phyloP scores from a whole-genome alignment of 1,140 invertebrate species.

The Helicoverpa zea region DNA sequence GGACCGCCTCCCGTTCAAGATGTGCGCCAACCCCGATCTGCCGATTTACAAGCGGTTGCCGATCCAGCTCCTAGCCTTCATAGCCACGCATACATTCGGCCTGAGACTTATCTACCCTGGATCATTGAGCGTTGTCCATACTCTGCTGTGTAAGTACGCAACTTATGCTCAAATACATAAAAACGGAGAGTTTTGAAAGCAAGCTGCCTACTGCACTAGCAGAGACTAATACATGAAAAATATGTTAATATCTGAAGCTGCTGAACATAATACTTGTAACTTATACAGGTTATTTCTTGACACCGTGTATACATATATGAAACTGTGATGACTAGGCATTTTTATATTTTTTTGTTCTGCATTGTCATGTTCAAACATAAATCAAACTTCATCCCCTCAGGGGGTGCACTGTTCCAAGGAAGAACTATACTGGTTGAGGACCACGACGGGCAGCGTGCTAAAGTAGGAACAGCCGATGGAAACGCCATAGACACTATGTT shows the following conservation, averaged over 20 bases:
- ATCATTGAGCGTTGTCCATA: slow-evolving; percentile 87
- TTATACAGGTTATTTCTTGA: too few relatives aligned
- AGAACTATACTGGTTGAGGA: slow-evolving; percentile 92
- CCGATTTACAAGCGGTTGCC: slow-evolving; percentile 84
- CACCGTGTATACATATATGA: too few relatives aligned
- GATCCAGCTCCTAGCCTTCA: slow-evolving; percentile 91
- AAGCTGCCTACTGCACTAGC: too few relatives aligned
- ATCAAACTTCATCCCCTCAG: slow-evolving; percentile 61
- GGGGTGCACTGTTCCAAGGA: slow-evolving; percentile 91
- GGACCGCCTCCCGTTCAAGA: slow-evolving; percentile 65
- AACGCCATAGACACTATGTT: slow-evolving; percentile 97
- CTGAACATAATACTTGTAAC: too few relatives aligned
- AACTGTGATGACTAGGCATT: too few relatives aligned
- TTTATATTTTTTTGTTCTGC: neutral
- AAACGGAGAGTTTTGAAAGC: too few relatives aligned
- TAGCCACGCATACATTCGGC: slow-evolving; percentile 95
- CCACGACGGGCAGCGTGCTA: slow-evolving; percentile 91
- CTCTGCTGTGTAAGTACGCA: slow-evolving; percentile 90
- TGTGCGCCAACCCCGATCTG: slow-evolving; percentile 66
- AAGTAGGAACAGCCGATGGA: slow-evolving; percentile 93
- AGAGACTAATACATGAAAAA: too few relatives aligned
- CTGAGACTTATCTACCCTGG: slow-evolving; percentile 97
- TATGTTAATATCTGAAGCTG: too few relatives aligned
- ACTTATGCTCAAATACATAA: too few relatives aligned
- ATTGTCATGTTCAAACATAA: neutral